Percentiles rank a stretch among this genome's conserved stretches.
Evolutionary conservation across 1,140 invertebrate genomes (phyloP).

Genomic region (Mamestra configurata): DNA sequence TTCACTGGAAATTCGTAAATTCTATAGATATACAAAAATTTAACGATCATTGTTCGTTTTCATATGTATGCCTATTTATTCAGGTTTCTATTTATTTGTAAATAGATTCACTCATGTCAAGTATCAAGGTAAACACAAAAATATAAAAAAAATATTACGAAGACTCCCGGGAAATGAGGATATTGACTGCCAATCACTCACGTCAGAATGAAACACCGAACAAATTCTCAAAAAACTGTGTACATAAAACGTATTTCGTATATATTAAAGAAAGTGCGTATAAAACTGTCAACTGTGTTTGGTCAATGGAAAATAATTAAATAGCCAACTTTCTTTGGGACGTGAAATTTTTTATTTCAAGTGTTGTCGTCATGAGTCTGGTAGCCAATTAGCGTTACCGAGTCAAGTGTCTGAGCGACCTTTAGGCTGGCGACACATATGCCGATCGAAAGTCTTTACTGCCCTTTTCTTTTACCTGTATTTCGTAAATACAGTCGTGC

Average conservation of each 20-base stretch:
- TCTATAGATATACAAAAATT: too few relatives aligned
- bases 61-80: too few relatives aligned
- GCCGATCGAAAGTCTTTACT: neutral
- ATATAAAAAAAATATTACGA: neutral
- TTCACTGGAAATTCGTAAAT: too few relatives aligned
- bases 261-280: slow-evolving; percentile 8
- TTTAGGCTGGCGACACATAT: neutral
- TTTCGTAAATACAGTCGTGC: neutral
- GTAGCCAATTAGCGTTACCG: neutral
- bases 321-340: slow-evolving; percentile 4
- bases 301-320: slow-evolving; percentile 5
- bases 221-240: neutral
- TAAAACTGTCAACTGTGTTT: neutral
- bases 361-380: neutral
- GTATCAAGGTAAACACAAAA: neutral
- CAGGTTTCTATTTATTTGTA: neutral
- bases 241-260: neutral
- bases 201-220: neutral
- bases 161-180: neutral
- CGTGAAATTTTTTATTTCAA: slow-evolving; percentile 9
- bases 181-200: neutral
- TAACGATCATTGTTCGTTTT: too few relatives aligned
- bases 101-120: neutral
- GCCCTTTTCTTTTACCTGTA: neutral
- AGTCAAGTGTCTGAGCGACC: neutral